A percentile compares a stretch with the other conserved stretches of the same genome.
Evolutionary conservation across 1,140 invertebrate species (phyloP).

Genomic region (Neodiprion virginianus): DNA sequence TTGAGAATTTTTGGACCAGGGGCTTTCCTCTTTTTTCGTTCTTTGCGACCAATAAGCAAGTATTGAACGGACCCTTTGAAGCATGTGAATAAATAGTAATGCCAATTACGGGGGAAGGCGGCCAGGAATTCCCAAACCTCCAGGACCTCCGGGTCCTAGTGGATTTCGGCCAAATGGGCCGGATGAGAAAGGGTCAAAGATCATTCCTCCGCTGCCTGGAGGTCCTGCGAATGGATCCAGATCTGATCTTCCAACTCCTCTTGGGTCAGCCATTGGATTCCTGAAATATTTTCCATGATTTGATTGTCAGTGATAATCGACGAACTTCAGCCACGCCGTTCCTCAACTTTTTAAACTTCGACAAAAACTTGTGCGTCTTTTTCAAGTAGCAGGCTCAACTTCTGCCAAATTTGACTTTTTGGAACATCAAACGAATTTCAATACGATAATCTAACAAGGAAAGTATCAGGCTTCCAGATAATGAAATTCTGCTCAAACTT

Average conservation of each 20-base stretch:
- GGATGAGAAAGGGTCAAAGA: conserved; percentile 72
- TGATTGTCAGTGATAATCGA: no score
- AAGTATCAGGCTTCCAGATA: no score
- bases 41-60: neutral
- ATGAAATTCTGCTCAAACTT: no score
- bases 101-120: conserved; percentile 62
- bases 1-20: neutral
- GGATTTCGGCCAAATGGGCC: conserved; percentile 18
- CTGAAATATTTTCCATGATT: conserved; percentile 24
- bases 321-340: no score
- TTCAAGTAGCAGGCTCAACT: no score
- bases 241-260: conserved; percentile 71
- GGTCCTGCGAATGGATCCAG: conserved; percentile 73
- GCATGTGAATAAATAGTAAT: neutral
- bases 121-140: conserved; percentile 64
- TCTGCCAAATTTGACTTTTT: no score
- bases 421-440: no score
- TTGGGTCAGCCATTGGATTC: conserved; percentile 44
- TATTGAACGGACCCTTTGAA: neutral
- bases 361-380: no score
- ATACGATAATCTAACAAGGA: no score
- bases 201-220: conserved; percentile 71
- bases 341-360: no score
- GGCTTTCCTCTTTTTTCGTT: neutral
- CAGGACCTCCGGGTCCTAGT: conserved; percentile 41